Evolutionary conservation across 2,888 invertebrate genomes (phyloP), one percentile per base, ranked within the genome.

Genomic region (Caenorhabditis japonica): DNA sequence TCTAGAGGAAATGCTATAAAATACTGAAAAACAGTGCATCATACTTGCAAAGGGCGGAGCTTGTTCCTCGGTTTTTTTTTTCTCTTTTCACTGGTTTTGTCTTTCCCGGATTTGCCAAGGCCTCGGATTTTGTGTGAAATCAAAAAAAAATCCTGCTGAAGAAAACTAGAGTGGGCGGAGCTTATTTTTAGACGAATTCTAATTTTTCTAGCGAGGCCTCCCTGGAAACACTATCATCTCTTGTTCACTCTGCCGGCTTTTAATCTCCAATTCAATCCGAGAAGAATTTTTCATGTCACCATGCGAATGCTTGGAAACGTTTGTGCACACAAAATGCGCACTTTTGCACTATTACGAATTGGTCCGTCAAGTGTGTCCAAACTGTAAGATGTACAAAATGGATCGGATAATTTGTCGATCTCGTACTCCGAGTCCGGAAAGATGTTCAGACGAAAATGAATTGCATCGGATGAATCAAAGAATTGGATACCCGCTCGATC

Each of bases 281-380:
- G 60, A 52, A 44, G 52, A 61, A 33, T 34, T 36, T 19, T 61
- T 52, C 36, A 36, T 52, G 36, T 4, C 7, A 5, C 51, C 43
- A 0, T 61, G 61, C 27, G 51, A 36, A 8, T 61, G 61, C 15
- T 5, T 3, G 4, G 61, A 61, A 3, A 43, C 33, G 7, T 51
- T 61, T 12, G 43, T 61, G 34, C 61, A 61, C 15, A 17, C 61
- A 1, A n/a, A 61, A 34, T 61, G 61, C 30, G 43, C 52, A 15
- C 43, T 52, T n/a, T 25, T 41, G 1, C 25, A 61, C 13, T 17
- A 43, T n/a, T 23, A 17, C 13, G 43, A 61, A 13, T 19, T 61
- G 41, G 13, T 27, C 13, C 41, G 25, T 15, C 52, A 43, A 36
- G 30, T 44, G 15, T 61, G 61, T 17, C 8, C 5, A 0, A 15